Evolutionary conservation across 2,888 invertebrate genomes (phyloP).

Genomic region (Scelioninae gen. 2): DNA sequence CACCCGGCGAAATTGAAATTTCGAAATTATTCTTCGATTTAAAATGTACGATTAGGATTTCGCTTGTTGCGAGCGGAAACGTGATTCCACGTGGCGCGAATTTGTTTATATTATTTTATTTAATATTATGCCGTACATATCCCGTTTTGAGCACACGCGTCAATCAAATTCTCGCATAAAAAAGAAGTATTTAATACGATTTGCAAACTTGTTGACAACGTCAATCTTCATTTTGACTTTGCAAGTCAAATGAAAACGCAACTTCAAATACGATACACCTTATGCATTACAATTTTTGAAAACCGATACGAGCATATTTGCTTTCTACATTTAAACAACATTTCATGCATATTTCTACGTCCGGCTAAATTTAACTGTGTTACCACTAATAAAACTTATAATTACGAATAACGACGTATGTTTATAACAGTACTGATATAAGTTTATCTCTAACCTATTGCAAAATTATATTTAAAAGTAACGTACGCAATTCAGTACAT

Average conservation of each 20-base stretch:
- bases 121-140: constrained; percentile 31
- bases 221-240: constrained; percentile 50
- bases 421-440: neutral
- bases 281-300: constrained; percentile 16
- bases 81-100: constrained; percentile 9
- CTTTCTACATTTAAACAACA: no score
- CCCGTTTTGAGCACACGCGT: constrained; percentile 25
- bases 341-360: no score
- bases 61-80: neutral
- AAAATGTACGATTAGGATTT: neutral
- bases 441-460: no score
- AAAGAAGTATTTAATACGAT: constrained; percentile 51
- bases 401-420: no score
- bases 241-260: constrained; percentile 44
- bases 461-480: neutral
- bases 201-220: constrained; percentile 54
- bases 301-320: constrained; percentile 9
- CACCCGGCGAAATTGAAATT: neutral
- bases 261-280: constrained; percentile 18
- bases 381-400: no score
- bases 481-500: neutral
- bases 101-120: constrained; percentile 41
- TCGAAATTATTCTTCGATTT: neutral
- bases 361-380: no score
- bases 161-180: constrained; percentile 50